These are phyloP conservation scores for Akabosia matsudoensis DNA, from an alignment of 1,140 invertebrate species.

Conservation along the genomic window DNA sequence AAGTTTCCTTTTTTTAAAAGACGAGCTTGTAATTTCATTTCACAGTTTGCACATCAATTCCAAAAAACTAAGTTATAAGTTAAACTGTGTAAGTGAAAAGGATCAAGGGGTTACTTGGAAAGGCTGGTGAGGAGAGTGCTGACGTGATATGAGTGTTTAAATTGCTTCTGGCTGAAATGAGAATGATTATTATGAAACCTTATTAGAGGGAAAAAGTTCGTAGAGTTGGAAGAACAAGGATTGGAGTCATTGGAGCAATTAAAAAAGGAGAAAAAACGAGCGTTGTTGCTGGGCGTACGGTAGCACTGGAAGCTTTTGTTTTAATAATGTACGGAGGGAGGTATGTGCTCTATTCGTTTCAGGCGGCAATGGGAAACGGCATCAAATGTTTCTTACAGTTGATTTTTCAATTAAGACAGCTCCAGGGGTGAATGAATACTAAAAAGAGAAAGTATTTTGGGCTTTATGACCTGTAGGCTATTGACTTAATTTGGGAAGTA, in stretches of 20 bases:
- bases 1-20: neutral
- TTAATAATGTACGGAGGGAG: too few relatives aligned
- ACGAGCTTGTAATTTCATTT: constrained; percentile 24
- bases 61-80: neutral
- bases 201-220: too few relatives aligned
- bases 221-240: too few relatives aligned
- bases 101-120: neutral
- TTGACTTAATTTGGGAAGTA: neutral
- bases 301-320: too few relatives aligned
- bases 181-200: too few relatives aligned
- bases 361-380: too few relatives aligned
- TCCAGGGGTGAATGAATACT: neutral
- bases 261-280: too few relatives aligned
- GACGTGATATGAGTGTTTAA: neutral
- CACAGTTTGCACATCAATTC: constrained; percentile 24
- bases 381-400: neutral
- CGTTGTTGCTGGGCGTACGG: too few relatives aligned
- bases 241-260: too few relatives aligned
- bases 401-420: constrained; percentile 14
- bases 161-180: too few relatives aligned
- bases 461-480: neutral
- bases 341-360: too few relatives aligned
- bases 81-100: neutral
- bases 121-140: neutral
- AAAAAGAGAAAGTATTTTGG: neutral